Base-by-base conservation (phyloP, 2,797 vertebrate species). In the Darevskia nairensis region DNA sequence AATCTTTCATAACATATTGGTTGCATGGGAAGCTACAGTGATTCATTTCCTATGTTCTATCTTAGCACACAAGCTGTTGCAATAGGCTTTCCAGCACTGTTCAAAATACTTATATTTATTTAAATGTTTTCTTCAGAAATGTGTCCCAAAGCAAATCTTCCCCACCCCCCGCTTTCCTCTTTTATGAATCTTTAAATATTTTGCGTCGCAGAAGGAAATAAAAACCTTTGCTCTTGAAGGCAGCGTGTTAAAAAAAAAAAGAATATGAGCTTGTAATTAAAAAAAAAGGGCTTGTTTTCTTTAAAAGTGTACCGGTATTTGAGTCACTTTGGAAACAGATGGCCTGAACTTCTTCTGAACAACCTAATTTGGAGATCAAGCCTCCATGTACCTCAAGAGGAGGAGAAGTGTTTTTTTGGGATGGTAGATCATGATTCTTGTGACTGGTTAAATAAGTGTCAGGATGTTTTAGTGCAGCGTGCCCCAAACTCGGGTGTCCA, bases 41-140 rank as follows among this genome's bases (percentile, higher is more conserved):
- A 84, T 87, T 90, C 89, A 90, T 75, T 90, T 90, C 85, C 81
- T 84, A 66, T 3, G 2, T 80, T 84, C 5, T 13, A 68, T 41
- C 27, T 84, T 87, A 27, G 46, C 44, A 82, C 71, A 55, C 55
- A 83, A 83, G 89, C 74, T 89, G 29, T 86, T 76, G 88, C 66
- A 76, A 89, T n/a, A 88, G 74, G 44, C 19, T 85, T 76, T 68
- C 61, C 78, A 75, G 32, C 72, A 32, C 32, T 44, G 41, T 79
- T 59, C 59, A 86, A 50, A 86, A 82, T 41, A 61, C 84, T 88
- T 77, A 39, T 55, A 19, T 75, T 35, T 80, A 76, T 75, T 55
- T 39, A 55, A 84, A 55, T 6, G 39, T 75, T 89, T 89, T 81
- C 55, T 66, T 27, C 35, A 32, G 79, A 85, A 84, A 85, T 74